A percentile compares a stretch with the other conserved stretches of the same genome.
phyloP scores from a whole-genome alignment of 2,888 invertebrate species.

The Drosophila barbarae region DNA sequence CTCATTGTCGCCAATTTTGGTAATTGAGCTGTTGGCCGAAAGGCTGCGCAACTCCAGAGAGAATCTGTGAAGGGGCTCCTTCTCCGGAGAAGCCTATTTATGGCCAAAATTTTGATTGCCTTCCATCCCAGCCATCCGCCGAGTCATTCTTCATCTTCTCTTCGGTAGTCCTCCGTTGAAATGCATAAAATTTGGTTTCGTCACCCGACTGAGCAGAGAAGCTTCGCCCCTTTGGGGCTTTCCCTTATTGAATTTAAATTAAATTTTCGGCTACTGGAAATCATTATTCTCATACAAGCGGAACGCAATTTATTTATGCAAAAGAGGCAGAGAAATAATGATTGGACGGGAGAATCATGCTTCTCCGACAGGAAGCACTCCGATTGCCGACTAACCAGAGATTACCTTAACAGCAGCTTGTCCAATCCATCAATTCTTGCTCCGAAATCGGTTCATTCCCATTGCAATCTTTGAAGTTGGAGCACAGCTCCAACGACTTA shows the following conservation, averaged over 20 bases:
- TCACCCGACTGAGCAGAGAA: conserved; percentile 49
- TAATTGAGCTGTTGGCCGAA: conserved; percentile 61
- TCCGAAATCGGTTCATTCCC: conserved; percentile 32
- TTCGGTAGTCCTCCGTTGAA: conserved; percentile 56
- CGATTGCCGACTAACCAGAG: conserved; percentile 24
- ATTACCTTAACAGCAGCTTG: conserved; percentile 40
- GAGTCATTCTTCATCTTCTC: conserved; percentile 12
- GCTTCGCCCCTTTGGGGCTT: conserved; percentile 35
- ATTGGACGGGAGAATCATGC: conserved; percentile 22
- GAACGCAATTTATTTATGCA: conserved; percentile 38
- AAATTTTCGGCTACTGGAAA: conserved; percentile 55
- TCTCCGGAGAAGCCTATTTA: conserved; percentile 55
- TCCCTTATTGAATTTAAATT: conserved; percentile 22
- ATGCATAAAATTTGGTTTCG: conserved; percentile 65
- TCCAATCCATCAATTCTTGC: conserved; percentile 21
- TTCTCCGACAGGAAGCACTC: conserved; percentile 32
- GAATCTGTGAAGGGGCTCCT: conserved; percentile 8
- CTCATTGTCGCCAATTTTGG: conserved; percentile 62
- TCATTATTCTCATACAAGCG: conserved; percentile 21
- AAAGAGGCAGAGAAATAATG: conserved; percentile 24
- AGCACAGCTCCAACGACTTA: conserved; percentile 57
- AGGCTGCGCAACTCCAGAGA: neutral
- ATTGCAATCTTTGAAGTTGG: conserved; percentile 55
- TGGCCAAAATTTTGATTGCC: conserved; percentile 68
- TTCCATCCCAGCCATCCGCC: conserved; percentile 33